Conservation (phyloP, 2,797 vertebrate species). For the Sardinella longiceps region DNA sequence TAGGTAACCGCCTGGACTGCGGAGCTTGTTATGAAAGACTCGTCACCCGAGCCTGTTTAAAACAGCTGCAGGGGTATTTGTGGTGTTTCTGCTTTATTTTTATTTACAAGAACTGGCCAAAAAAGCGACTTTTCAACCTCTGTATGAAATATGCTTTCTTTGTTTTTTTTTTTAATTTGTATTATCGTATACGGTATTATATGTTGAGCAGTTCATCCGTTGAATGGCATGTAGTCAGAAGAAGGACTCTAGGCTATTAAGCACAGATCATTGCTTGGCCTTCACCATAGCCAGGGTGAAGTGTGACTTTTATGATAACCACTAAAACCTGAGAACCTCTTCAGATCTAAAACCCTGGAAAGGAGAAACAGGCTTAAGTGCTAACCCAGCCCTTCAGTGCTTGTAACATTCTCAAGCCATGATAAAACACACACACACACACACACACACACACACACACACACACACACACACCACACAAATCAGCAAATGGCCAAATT, state of each 20-base stretch:
- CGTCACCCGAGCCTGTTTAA: slow-evolving; percentile 19
- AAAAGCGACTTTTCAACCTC: background rate
- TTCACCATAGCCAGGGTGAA: background rate
- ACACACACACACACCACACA: background rate
- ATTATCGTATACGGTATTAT: background rate
- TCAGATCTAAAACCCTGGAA: slow-evolving; percentile 74
- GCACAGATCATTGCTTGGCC: background rate
- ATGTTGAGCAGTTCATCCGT: background rate
- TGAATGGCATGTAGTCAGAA: background rate
- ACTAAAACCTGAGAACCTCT: slow-evolving; percentile 16
- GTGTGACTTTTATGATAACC: slow-evolving; percentile 18
- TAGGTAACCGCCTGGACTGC: slow-evolving; percentile 11
- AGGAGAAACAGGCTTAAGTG: slow-evolving; percentile 73
- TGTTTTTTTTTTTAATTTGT: background rate
- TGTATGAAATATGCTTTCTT: background rate
- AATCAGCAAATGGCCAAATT: background rate
- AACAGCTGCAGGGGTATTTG: background rate
- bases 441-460: background rate
- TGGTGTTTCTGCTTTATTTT: background rate
- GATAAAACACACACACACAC: background rate
- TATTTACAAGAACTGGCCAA: background rate
- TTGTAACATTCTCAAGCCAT: slow-evolving; percentile 22
- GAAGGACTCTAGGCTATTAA: background rate
- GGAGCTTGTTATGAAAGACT: slow-evolving; percentile 43
- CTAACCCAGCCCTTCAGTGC: slow-evolving; percentile 49